Base-by-base conservation (phyloP, 2,797 vertebrate genomes). In the Alosa sapidissima region DNA sequence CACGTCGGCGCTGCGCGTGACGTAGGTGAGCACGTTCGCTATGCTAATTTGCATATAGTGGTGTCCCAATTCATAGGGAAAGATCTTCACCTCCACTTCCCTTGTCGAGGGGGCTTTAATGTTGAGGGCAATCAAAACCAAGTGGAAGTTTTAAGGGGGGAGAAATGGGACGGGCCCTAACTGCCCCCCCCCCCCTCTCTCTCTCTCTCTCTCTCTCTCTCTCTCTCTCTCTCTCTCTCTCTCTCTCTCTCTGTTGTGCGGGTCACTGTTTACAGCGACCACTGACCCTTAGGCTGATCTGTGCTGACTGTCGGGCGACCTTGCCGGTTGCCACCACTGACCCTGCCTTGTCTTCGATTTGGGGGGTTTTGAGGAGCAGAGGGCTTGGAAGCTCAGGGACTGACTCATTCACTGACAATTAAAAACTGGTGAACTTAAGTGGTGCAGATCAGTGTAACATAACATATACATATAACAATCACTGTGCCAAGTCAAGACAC, bases 271-370 rank as follows among this genome's bases (percentile, higher is more conserved):
- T 93, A 91, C 90, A 10, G 83, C 91, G 86, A 88, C 89, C 91
- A 89, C 24, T 83, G 92, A 90, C 89, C 85, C 87, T 92, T 83
- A 85, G 90, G 81, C 89, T 85, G 89, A 93, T 87, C 86, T 49
- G 83, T 9, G 11, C 52, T 41, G 13, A 75, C 13, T 75, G 33
- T 41, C 68, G 16, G 68, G 33, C 87, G 94, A 95, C 95, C 93
- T 96, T 95, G 94, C 94, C 93, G 90, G 92, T 93, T 90, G 91
- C 92, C 91, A 92, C 41, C 82, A 89, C 52, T 91, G 91, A 94
- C 93, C 92, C 88, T 75, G 36, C 89, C 86, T 60, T 88, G 85
- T 92, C 90, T 92, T 91, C 90, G 87, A 91, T 87, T 90, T 89
- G 85, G 91, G 55, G 55, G 28, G 28, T 28, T 28, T 28, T 51